Conservation (phyloP, 2,888 invertebrate genomes). For the Acanthacorydalis orientalis region DNA sequence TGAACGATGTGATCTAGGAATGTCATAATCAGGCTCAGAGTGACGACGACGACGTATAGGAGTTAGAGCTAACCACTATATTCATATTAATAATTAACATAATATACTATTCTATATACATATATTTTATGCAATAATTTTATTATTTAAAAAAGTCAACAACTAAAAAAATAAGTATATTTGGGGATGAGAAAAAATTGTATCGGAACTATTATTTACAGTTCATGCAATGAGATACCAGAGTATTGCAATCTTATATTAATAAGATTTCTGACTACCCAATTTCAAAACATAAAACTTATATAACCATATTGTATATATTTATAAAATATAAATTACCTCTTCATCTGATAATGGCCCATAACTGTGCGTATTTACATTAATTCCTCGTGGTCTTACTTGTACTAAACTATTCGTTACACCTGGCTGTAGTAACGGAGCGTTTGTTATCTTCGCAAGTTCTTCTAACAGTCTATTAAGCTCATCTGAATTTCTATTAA, state of each 20-base stretch:
- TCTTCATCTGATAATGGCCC: slow-evolving; percentile 18
- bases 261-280: background rate
- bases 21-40: slow-evolving; percentile 30
- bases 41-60: slow-evolving; percentile 18
- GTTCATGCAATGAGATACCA: too few species aligned
- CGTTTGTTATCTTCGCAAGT: slow-evolving; percentile 24
- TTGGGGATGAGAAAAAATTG: too few species aligned
- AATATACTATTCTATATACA: background rate
- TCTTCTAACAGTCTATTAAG: slow-evolving; percentile 21
- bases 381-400: slow-evolving; percentile 2
- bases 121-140: too few species aligned
- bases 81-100: background rate
- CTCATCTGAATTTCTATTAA: slow-evolving; percentile 17
- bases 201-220: too few species aligned
- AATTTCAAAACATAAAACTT: background rate
- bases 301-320: background rate
- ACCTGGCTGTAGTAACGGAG: slow-evolving; percentile 23
- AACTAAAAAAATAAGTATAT: too few species aligned
- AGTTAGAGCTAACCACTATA: slow-evolving; percentile 20
- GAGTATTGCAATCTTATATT: too few species aligned
- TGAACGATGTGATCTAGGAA: slow-evolving; percentile 27
- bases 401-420: slow-evolving; percentile 21
- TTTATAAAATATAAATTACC: slow-evolving; percentile 13
- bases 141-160: too few species aligned
- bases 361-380: slow-evolving; percentile 1